Evolutionary conservation across 2,888 invertebrate species (phyloP), one percentile per base, ranked within the genome.

Genomic region (Julus scanicus): DNA sequence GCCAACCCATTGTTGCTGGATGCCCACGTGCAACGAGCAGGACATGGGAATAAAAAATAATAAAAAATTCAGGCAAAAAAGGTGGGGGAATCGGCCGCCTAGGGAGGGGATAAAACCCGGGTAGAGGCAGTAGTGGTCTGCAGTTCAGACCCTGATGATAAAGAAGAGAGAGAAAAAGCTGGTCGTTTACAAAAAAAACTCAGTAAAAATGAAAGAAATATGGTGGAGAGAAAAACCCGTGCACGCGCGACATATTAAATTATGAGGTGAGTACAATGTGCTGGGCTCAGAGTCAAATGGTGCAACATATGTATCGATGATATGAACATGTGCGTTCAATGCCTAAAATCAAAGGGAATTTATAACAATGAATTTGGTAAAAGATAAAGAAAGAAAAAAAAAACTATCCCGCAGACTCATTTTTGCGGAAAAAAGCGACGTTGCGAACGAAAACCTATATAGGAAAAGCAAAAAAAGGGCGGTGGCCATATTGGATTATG

Each of bases 191-290:
- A 71, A n/a, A 29, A 71, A 71, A 71, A 71, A 8, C 71, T 29
- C 29, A 29, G 29, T 2, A 71, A 71, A 71, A 71, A 71, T 29
- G 11, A 71, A 71, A 71, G 71, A 71, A 71, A 71, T 71, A 84
- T 84, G 84, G 84, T 84, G 84, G 84, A 84, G 20, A 84, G 48
- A 84, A 84, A 84, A 40, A 9, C 15, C 84, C 37, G 84, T 84
- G 84, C 84, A 84, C 84, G 84, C 84, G 84, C 84, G 84, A 84
- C 84, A 48, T 40, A 84, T 84, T 84, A 84, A 84, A 84, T 84
- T 84, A 84, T 48, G 84, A 84, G 84, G 84, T 84, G 84, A 48
- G 44, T 84, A 84, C 84, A 84, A 84, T 84, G 84, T 15, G 40
- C 84, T 84, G 48, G 40, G 84, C 71, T 84, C 13, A 84, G 44